Evolutionary conservation across 2,113 vertebrate genomes (phyloP).

Genomic region (Amblyopsis rosae): DNA sequence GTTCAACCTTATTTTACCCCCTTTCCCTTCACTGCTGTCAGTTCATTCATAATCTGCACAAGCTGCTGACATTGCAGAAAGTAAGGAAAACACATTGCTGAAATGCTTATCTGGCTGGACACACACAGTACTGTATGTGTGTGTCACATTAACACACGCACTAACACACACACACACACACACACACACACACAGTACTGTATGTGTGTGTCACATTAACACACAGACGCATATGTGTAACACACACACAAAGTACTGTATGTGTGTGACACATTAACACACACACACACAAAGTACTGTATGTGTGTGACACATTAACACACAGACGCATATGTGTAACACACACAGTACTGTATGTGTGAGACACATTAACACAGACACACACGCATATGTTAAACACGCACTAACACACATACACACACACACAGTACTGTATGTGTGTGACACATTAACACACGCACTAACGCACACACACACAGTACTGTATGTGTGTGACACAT

Average conservation of each 20-base stretch:
- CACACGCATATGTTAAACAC: not conserved
- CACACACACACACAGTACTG: not conserved
- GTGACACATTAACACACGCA: not conserved
- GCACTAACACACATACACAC: not conserved
- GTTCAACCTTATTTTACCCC: conserved; percentile 24
- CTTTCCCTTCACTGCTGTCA: conserved; percentile 15
- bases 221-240: conserved; percentile 13
- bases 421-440: not conserved
- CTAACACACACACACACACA: too few relatives aligned
- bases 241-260: conserved; percentile 40
- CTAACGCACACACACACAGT: not conserved
- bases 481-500: not conserved
- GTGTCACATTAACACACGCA: too few relatives aligned
- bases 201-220: not conserved
- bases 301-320: not conserved
- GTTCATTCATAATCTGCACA: conserved; percentile 33
- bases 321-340: not conserved
- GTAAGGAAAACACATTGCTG: conserved; percentile 13
- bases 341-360: not conserved
- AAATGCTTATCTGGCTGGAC: not conserved
- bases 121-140: too few relatives aligned
- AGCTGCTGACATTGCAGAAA: conserved; percentile 34
- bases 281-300: not conserved
- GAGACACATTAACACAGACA: conserved; percentile 18
- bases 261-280: too few relatives aligned